Percentiles rank a stretch among this genome's conserved stretches.
Conservation (phyloP, 2,113 vertebrate species). For the Hydropotes inermis region DNA sequence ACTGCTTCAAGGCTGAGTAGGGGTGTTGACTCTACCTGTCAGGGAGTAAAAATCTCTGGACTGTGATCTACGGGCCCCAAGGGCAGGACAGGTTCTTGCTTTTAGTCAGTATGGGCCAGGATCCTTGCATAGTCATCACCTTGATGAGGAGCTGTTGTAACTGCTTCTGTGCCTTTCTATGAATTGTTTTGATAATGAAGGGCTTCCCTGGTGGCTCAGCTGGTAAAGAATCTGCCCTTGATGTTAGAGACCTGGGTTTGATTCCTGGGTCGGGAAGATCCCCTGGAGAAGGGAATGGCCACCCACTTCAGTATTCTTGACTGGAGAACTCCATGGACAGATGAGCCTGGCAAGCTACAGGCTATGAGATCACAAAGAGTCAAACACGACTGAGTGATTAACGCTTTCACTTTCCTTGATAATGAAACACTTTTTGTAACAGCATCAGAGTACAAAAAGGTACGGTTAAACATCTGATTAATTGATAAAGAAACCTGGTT, state of each 20-base stretch:
- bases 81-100: not conserved
- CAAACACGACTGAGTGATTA: not conserved
- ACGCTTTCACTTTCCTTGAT: not conserved
- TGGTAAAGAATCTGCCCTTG: not conserved
- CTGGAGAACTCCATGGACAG: not conserved
- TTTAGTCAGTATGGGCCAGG: not conserved
- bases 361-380: not conserved
- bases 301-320: not conserved
- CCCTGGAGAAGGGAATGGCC: not conserved
- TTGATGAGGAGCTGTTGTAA: not conserved
- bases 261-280: not conserved
- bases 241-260: not conserved
- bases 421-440: not conserved
- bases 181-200: not conserved
- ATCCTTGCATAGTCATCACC: not conserved
- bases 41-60: not conserved
- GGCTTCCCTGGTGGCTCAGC: not conserved
- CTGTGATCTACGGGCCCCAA: not conserved
- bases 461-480: not conserved
- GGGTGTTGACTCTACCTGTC: not conserved
- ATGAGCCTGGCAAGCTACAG: not conserved
- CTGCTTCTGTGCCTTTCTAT: not conserved
- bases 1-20: not conserved
- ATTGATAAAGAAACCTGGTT: not conserved
- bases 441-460: not conserved